These are phyloP conservation scores for Drosophila lacicola DNA, from an alignment of 2,888 invertebrate species.

Conservation along the genomic window DNA sequence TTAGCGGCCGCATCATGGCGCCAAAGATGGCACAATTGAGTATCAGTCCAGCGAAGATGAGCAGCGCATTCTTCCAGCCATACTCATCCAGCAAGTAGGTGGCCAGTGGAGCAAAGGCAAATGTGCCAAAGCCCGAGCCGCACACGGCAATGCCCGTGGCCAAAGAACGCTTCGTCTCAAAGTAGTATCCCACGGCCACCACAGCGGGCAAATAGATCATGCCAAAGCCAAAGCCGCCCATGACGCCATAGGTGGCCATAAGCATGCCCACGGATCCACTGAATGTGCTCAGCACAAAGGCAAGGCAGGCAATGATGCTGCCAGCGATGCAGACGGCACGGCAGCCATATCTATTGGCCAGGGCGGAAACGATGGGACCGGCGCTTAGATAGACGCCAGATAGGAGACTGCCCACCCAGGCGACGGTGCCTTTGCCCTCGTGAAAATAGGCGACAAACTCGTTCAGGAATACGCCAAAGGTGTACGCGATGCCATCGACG, in stretches of 20 bases:
- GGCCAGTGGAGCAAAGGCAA: conserved; percentile 97
- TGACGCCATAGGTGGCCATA: conserved; percentile 96
- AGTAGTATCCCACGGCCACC: conserved; percentile 98
- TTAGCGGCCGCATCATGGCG: conserved; percentile 85
- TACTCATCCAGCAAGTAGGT: conserved; percentile 91
- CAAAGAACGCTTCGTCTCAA: conserved; percentile 96
- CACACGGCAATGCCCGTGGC: conserved; percentile 98
- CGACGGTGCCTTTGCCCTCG: conserved; percentile 94
- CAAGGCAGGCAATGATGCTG: conserved; percentile 92
- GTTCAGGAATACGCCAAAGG: conserved; percentile 96
- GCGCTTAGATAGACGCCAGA: conserved; percentile 98
- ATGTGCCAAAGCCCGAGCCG: conserved; percentile 97
- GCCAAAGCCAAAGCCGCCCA: conserved; percentile 97
- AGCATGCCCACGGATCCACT: conserved; percentile 94
- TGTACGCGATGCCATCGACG: conserved; percentile 99
- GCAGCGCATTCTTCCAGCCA: conserved; percentile 95
- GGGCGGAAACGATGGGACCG: conserved; percentile 97
- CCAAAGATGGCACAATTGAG: conserved; percentile 96
- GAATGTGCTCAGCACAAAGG: conserved; percentile 95
- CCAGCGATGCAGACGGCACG: conserved; percentile 97
- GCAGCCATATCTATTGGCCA: conserved; percentile 98
- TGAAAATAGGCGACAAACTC: conserved; percentile 93
- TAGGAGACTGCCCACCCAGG: conserved; percentile 97
- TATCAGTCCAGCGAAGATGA: conserved; percentile 96
- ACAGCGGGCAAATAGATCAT: conserved; percentile 98